phyloP scores from a whole-genome alignment of 2,797 vertebrate species.

The Erethizon dorsatum region DNA sequence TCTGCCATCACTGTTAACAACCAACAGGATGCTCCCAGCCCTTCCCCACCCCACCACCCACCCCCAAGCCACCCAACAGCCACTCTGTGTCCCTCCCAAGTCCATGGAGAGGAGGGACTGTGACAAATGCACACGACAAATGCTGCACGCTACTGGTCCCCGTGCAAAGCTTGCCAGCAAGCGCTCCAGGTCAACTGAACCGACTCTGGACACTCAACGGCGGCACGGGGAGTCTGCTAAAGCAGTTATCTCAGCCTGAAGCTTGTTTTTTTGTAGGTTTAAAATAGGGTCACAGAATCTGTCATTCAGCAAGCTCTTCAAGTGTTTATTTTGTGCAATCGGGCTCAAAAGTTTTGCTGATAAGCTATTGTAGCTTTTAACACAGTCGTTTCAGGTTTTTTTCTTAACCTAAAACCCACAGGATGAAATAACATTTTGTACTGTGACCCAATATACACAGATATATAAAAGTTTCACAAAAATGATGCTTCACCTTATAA shows the following conservation, averaged over 20 bases:
- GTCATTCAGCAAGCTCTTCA: not conserved
- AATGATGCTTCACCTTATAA: not conserved
- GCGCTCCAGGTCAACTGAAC: too few species aligned
- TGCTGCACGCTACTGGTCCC: not conserved
- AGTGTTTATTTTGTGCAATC: not conserved
- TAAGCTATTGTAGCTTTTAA: not conserved
- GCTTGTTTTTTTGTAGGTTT: not conserved
- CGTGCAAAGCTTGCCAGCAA: not conserved
- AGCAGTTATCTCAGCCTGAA: not conserved
- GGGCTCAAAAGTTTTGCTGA: not conserved
- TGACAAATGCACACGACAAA: not conserved
- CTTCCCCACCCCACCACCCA: not conserved
- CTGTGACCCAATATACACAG: not conserved
- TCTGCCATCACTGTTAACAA: not conserved
- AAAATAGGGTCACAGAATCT: not conserved
- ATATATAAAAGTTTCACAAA: not conserved
- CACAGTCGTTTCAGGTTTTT: not conserved
- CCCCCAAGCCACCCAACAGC: not conserved
- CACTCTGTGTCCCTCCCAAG: not conserved
- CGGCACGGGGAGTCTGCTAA: not conserved
- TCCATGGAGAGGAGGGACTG: not conserved
- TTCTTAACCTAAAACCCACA: not conserved
- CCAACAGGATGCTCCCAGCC: not conserved
- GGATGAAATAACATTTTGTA: constrained; percentile 1
- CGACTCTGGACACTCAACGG: not conserved